Percentiles rank a stretch among this genome's conserved stretches.
phyloP scores from a whole-genome alignment of 2,113 vertebrate species.

The Anguilla rostrata region DNA sequence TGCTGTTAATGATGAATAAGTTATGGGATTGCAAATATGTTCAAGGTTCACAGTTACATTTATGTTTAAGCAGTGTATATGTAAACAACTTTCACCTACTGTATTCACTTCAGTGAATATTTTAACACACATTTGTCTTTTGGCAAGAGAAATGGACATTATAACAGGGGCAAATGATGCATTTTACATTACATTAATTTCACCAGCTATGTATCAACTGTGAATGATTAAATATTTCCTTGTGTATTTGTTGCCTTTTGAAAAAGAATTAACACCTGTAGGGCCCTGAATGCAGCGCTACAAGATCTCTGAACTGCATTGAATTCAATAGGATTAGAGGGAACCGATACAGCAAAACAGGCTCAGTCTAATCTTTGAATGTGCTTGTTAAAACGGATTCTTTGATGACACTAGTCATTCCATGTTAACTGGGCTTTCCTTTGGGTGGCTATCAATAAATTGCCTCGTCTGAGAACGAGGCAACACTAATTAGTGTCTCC shows the following conservation, averaged over 20 bases:
- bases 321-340: neutral
- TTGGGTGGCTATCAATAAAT: neutral
- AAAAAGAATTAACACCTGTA: neutral
- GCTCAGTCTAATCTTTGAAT: neutral
- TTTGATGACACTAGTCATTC: too few species aligned
- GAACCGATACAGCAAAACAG: neutral
- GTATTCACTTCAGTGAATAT: neutral
- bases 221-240: neutral
- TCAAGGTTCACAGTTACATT: too few species aligned
- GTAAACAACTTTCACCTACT: neutral
- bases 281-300: neutral
- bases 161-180: too few species aligned
- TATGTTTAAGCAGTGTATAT: too few species aligned
- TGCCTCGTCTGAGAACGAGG: neutral
- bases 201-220: too few species aligned
- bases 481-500: constrained; percentile 11
- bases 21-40: too few species aligned
- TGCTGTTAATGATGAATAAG: too few species aligned
- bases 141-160: neutral
- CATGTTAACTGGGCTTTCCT: constrained; percentile 19
- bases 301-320: neutral
- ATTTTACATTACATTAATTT: neutral
- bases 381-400: constrained; percentile 11
- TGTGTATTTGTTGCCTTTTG: neutral
- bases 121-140: neutral